Percentiles rank a stretch among this genome's conserved stretches.
Conservation (phyloP, 1,140 invertebrate genomes). For the Solen grandis region DNA sequence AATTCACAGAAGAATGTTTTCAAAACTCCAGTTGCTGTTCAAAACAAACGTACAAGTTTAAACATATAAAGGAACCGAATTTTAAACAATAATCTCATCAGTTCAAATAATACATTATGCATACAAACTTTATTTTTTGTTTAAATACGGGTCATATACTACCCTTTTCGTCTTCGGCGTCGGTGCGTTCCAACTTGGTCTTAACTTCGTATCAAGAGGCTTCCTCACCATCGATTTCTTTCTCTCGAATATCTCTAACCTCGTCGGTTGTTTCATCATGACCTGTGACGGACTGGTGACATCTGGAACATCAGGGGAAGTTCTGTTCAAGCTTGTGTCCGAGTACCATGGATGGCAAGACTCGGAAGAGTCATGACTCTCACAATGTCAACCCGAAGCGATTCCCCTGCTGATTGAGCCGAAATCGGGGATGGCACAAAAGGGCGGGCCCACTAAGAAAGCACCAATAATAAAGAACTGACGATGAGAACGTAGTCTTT, state of each 20-base stretch:
- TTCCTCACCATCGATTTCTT: conserved; percentile 25
- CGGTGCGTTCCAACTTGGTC: conserved; percentile 37
- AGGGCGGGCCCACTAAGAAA: too few species aligned
- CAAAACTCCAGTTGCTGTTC: too few species aligned
- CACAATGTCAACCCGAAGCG: not conserved
- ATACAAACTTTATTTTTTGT: too few species aligned
- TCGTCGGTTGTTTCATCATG: not conserved
- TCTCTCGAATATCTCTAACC: not conserved
- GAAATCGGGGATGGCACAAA: too few species aligned
- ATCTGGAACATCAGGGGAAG: not conserved
- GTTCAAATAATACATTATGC: too few species aligned
- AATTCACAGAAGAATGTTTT: too few species aligned
- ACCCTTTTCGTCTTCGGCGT: conserved; percentile 1
- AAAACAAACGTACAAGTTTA: too few species aligned
- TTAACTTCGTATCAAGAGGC: conserved; percentile 8
- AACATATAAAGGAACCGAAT: too few species aligned
- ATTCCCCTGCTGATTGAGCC: not conserved
- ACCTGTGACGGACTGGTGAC: conserved; percentile 41
- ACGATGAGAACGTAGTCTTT: too few species aligned
- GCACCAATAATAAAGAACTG: too few species aligned
- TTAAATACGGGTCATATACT: conserved; percentile 1
- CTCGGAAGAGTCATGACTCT: not conserved
- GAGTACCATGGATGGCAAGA: conserved; percentile 32
- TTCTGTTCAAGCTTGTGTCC: conserved; percentile 27
- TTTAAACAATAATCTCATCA: too few species aligned